These are phyloP conservation scores for Subacronicta megacephala DNA, from an alignment of 2,888 invertebrate genomes.

Conservation along the genomic window DNA sequence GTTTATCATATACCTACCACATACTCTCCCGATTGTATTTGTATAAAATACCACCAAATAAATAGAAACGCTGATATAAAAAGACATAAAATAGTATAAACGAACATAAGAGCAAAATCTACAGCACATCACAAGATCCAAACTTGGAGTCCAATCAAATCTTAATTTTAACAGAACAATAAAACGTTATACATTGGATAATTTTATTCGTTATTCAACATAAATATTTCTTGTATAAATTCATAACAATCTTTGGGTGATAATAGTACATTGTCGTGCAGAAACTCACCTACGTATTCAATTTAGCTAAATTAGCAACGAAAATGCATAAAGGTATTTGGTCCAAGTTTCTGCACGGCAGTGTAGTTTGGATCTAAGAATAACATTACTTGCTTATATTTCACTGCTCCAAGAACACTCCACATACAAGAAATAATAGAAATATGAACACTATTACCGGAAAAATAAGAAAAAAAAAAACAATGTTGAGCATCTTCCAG, in stretches of 20 bases:
- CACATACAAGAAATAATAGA: conserved; percentile 61
- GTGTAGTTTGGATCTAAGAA: conserved; percentile 78
- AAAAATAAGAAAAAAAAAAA: conserved; percentile 27
- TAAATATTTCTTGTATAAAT: conserved; percentile 89
- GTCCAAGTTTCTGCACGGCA: conserved; percentile 59
- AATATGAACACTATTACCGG: conserved; percentile 54
- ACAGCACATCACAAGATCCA: conserved; percentile 43
- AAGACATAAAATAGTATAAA: not conserved
- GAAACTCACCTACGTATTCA: conserved; percentile 45
- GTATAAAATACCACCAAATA: not conserved
- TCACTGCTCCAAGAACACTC: conserved; percentile 50
- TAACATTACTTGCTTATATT: conserved; percentile 74
- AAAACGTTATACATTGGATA: conserved; percentile 73
- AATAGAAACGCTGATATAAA: not conserved
- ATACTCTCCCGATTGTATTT: conserved; percentile 1
- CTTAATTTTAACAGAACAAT: conserved; percentile 58
- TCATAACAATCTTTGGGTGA: conserved; percentile 90
- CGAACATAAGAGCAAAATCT: conserved; percentile 52
- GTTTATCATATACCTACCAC: not conserved
- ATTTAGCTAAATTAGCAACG: conserved; percentile 33
- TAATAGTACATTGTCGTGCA: conserved; percentile 75
- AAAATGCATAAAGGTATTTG: conserved; percentile 40
- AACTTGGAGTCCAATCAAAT: conserved; percentile 50
- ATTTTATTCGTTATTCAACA: conserved; percentile 88
- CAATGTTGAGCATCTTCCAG: conserved; percentile 19